phyloP scores from a whole-genome alignment of 2,797 vertebrate species.

The Falco rusticolus region DNA sequence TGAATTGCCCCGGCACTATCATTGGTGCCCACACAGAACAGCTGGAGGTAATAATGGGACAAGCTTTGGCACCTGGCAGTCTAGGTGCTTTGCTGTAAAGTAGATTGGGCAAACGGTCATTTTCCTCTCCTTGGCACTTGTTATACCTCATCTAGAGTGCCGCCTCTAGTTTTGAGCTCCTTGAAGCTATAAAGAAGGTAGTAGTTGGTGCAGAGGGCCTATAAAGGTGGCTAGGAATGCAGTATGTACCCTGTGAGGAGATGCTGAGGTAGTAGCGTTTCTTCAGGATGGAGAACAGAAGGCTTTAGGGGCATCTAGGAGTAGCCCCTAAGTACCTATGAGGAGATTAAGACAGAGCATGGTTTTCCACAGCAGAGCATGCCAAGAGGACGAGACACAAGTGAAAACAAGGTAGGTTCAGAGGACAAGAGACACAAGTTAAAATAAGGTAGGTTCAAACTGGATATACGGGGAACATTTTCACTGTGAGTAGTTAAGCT shows the following conservation, averaged over 20 bases:
- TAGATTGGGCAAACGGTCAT: rapidly evolving
- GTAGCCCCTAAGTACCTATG: rapidly evolving
- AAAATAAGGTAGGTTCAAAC: neutral
- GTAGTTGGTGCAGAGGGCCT: rapidly evolving
- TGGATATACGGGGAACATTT: neutral
- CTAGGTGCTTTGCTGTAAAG: neutral
- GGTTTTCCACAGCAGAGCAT: rapidly evolving
- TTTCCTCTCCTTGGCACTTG: rapidly evolving
- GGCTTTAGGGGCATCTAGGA: neutral
- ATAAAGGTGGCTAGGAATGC: neutral
- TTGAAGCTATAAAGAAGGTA: rapidly evolving
- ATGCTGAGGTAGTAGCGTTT: neutral
- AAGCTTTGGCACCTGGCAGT: neutral
- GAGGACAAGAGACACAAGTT: neutral
- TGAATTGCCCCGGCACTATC: rapidly evolving
- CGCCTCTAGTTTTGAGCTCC: neutral
- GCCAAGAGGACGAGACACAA: neutral
- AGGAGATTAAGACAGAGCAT: rapidly evolving
- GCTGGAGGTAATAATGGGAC: neutral
- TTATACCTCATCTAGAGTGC: neutral
- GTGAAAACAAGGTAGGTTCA: neutral
- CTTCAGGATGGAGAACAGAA: neutral
- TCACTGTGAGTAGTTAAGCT: neutral
- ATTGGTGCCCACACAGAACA: rapidly evolving
- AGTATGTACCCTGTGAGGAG: rapidly evolving